Evolutionary conservation across 2,797 vertebrate genomes (phyloP).

Genomic region (Mus caroli): DNA sequence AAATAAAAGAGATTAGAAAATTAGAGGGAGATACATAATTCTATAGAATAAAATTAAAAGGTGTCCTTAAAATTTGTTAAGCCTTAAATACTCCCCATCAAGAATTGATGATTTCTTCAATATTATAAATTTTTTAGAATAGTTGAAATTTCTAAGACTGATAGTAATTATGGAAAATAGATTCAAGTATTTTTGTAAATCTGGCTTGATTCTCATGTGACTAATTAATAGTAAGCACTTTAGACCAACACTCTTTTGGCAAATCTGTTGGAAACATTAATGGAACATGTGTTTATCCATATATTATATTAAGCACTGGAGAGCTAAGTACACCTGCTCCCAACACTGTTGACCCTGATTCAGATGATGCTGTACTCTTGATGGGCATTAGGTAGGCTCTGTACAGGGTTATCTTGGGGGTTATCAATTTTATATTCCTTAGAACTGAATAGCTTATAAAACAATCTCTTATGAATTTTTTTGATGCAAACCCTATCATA

Average conservation of each 20-base stretch:
- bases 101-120: neutral
- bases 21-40: neutral
- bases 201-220: neutral
- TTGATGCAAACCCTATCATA: neutral
- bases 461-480: neutral
- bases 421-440: neutral
- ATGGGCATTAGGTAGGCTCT: neutral
- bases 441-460: neutral
- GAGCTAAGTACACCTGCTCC: neutral
- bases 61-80: neutral
- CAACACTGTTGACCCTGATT: neutral
- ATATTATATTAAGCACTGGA: neutral
- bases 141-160: neutral
- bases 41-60: neutral
- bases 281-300: neutral
- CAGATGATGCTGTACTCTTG: neutral
- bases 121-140: neutral
- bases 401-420: neutral
- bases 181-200: neutral
- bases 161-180: neutral
- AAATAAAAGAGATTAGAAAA: neutral
- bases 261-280: neutral
- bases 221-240: neutral
- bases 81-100: neutral
- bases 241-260: neutral